Percentiles rank a stretch among this genome's conserved stretches.
phyloP scores from a whole-genome alignment of 1,140 invertebrate species.

The Anadara kagoshimensis region DNA sequence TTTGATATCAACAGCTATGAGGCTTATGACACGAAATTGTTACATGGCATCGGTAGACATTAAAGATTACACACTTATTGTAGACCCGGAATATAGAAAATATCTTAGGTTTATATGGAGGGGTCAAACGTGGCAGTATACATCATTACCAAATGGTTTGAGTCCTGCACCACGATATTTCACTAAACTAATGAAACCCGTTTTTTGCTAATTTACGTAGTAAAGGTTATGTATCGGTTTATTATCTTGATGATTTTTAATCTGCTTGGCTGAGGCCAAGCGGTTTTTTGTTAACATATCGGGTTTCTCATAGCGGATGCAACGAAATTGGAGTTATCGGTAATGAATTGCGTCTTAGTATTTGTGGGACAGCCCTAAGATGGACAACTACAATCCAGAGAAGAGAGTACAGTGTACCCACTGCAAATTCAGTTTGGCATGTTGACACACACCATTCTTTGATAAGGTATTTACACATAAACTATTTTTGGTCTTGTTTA shows the following conservation, averaged over 20 bases:
- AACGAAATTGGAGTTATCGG: too few species aligned
- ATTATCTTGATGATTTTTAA: constrained; percentile 1
- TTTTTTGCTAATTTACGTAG: background rate
- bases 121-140: constrained; percentile 7
- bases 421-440: too few species aligned
- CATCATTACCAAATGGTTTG: constrained; percentile 8
- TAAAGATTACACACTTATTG: constrained; percentile 30
- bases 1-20: constrained; percentile 12
- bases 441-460: too few species aligned
- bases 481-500: too few species aligned
- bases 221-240: background rate
- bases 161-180: constrained; percentile 5
- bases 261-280: too few species aligned
- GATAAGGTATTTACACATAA: too few species aligned
- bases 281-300: too few species aligned
- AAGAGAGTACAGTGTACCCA: too few species aligned
- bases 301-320: too few species aligned
- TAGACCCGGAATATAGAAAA: constrained; percentile 17
- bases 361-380: too few species aligned
- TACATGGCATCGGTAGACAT: constrained; percentile 40
- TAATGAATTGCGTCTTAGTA: too few species aligned
- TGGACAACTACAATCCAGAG: too few species aligned
- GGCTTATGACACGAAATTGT: constrained; percentile 26
- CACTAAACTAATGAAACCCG: constrained; percentile 2
- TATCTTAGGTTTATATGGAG: constrained; percentile 14